Evolutionary conservation across 2,888 invertebrate genomes (phyloP), one percentile per base, ranked within the genome.

Genomic region (Spatulosminthurus flaviceps): DNA sequence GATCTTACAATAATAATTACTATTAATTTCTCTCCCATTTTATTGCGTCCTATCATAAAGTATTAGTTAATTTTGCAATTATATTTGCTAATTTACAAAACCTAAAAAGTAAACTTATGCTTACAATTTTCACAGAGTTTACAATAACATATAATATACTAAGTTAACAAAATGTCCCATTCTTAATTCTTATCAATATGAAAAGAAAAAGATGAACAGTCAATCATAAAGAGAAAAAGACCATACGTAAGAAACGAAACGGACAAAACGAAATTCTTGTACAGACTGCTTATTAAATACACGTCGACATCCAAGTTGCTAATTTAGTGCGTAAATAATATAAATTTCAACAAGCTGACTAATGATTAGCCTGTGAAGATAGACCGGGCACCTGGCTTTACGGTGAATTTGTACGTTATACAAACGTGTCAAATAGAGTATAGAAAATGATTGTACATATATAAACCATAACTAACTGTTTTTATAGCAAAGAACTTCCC

Each of bases 361-460:
- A 51, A 51, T 51, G 2, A 11, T n/a, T 51, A 51, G 51, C 16
- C 4, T 51, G 51, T 51, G 16, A 13, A 9, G 5, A 19, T 51
- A 9, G n/a, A 51, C 16, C n/a, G 19, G 51, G 16, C 51, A 13
- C 51, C 51, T 51, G 16, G 16, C 51, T n/a, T n/a, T n/a, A n/a
- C n/a, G n/a, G n/a, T 51, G 51, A n/a, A 51, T 51, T 51, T 51
- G 51, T 51, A 51, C 51, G 51, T 51, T 51, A 51, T 51, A 51
- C 51, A n/a, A 51, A 34, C 34, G 9, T 34, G 34, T 9, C 51
- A 51, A 51, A n/a, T 51, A 51, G 51, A 51, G 16, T 51, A 51
- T n/a, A 41, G 51, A 51, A 51, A 51, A 51, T 51, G 51, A 51
- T 51, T 51, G 51, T 51, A 19, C 51, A 51, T n/a, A 51, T 16